Evolutionary conservation across 1,140 invertebrate genomes (phyloP), one percentile per base, ranked within the genome.

Genomic region (Drosophila albomicans): DNA sequence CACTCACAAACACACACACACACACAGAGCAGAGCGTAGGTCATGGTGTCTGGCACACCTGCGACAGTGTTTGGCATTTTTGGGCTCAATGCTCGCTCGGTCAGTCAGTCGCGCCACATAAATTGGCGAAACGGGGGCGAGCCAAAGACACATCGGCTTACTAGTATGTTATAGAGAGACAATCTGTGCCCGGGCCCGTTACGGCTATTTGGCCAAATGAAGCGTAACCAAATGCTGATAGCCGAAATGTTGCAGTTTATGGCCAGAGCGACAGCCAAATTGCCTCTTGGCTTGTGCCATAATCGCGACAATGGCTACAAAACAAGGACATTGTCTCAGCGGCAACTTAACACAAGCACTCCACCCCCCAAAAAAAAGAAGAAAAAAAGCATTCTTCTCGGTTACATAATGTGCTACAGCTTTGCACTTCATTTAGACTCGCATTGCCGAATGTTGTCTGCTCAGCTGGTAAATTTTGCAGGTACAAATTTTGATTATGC

Each of bases 161-260:
- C 20, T 25, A 25, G 20, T 10, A 32, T 32, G 30, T 32, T 10
- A 10, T 38, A 2, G 35, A 30, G 71, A 56, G 38, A 49, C 71
- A 82, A 82, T 82, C 66, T 71, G 81, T 74, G 69, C 69, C 35
- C 15, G 25, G 52, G 54, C 57, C 78, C 64, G 74, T 70, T 81
- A 72, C 64, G 58, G 77, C 66, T 72, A 66, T 74, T 70, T 82
- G 80, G 81, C 75, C 81, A 86, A 86, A 86, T 86, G 82, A 87
- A 88, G 73, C 84, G 73, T 88, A 87, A 78, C 80, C 84, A 88
- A 87, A 84, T 80, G 77, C 84, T 87, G 77, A 88, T 87, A 88
- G 84, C 80, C 80, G 51, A 75, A 87, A 87, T 87, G 70, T 80
- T 87, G 73, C 73, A 84, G 80, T 88, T 88, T 88, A 84, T 87